phyloP scores from a whole-genome alignment of 2,888 invertebrate genomes.

The Bombylius major region DNA sequence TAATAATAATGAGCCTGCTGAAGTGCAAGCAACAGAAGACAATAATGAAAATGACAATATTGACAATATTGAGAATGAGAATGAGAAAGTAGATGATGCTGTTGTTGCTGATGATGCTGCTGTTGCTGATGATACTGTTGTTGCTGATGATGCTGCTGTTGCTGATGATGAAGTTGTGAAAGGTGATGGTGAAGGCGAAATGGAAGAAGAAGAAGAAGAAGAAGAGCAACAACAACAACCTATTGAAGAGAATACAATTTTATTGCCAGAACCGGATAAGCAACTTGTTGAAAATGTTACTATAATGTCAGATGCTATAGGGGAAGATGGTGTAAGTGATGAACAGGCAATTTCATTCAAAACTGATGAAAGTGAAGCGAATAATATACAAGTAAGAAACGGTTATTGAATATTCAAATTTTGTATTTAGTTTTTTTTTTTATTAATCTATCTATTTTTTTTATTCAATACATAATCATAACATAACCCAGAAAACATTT shows the following conservation, averaged over 20 bases:
- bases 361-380: background rate
- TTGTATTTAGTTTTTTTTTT: too few species aligned
- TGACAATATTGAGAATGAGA: too few species aligned
- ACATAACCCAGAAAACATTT: too few species aligned
- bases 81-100: constrained; percentile 8
- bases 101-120: constrained; percentile 10
- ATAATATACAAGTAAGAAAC: background rate
- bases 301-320: background rate
- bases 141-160: constrained; percentile 10
- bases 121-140: constrained; percentile 10
- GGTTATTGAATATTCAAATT: too few species aligned
- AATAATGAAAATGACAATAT: too few species aligned
- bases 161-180: constrained; percentile 14
- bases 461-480: too few species aligned
- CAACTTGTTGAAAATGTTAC: background rate
- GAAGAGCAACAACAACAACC: background rate
- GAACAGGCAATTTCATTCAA: constrained; percentile 1
- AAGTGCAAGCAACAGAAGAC: too few species aligned
- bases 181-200: too few species aligned
- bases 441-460: too few species aligned
- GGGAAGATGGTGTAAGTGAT: background rate
- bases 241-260: background rate
- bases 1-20: too few species aligned
- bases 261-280: background rate
- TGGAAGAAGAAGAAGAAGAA: background rate